phyloP scores from a whole-genome alignment of 2,797 vertebrate genomes.

The Spinus olivaceus region DNA sequence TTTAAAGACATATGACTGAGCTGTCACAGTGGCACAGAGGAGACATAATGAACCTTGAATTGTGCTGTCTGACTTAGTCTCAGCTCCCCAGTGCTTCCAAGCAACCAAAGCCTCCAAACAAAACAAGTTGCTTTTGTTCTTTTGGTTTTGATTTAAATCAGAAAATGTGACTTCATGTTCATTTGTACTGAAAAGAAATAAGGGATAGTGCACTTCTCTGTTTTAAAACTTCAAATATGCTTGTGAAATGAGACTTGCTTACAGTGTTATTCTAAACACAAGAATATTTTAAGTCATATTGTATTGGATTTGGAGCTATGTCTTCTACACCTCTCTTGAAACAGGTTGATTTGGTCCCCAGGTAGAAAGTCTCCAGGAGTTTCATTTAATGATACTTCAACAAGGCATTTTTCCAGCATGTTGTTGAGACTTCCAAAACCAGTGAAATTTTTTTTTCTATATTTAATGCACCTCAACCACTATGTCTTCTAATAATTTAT shows the following conservation, averaged over 20 bases:
- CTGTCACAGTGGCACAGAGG: background rate
- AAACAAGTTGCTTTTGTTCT: background rate
- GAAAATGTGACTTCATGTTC: background rate
- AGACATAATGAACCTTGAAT: background rate
- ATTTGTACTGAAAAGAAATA: background rate
- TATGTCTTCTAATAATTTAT: too few species aligned
- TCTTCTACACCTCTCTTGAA: background rate
- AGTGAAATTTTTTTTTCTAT: accelerated
- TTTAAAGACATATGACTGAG: background rate
- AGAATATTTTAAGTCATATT: background rate
- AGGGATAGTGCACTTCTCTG: background rate
- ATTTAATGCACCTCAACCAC: too few species aligned
- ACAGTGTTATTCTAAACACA: background rate
- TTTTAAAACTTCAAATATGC: background rate
- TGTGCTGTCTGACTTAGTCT: background rate
- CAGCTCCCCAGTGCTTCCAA: background rate
- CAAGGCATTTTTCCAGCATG: background rate
- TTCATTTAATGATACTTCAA: background rate
- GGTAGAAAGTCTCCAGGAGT: background rate
- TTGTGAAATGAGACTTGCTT: background rate
- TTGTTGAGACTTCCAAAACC: background rate
- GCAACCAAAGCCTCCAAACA: background rate
- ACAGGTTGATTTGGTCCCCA: background rate
- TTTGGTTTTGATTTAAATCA: background rate
- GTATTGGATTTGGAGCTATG: background rate